Conservation (phyloP, 1,140 invertebrate species). For the Aricia agestis region DNA sequence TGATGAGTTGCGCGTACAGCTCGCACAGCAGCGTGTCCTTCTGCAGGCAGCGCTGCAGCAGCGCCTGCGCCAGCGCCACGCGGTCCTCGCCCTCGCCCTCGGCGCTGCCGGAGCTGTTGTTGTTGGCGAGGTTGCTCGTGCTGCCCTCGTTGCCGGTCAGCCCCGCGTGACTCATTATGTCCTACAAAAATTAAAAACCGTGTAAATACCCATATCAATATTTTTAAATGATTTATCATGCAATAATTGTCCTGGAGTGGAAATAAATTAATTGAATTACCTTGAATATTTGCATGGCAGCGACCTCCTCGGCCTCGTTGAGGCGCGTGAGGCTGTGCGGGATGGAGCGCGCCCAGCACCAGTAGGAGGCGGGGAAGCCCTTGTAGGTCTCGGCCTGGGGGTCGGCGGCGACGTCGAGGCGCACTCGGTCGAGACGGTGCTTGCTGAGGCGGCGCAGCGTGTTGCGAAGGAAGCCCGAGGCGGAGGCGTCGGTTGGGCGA, state of each 20-base stretch:
- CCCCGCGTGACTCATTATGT: slow-evolving; percentile 70
- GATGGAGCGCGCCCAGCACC: slow-evolving; percentile 91
- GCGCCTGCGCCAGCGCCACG: slow-evolving; percentile 89
- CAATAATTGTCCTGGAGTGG: too few species aligned
- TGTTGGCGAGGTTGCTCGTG: slow-evolving; percentile 57
- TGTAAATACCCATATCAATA: neutral
- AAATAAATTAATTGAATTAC: slow-evolving; percentile 39
- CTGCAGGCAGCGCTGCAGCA: slow-evolving; percentile 93
- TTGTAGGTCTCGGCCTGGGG: slow-evolving; percentile 88
- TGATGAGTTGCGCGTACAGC: slow-evolving; percentile 94
- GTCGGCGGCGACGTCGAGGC: slow-evolving; percentile 85
- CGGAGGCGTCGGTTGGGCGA: slow-evolving; percentile 86
- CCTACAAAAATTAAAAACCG: slow-evolving; percentile 62
- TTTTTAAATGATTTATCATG: too few species aligned
- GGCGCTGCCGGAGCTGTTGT: slow-evolving; percentile 66
- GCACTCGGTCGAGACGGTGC: slow-evolving; percentile 89
- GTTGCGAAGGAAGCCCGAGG: slow-evolving; percentile 89
- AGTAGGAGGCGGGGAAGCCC: slow-evolving; percentile 86
- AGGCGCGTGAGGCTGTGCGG: slow-evolving; percentile 89
- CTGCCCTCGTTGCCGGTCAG: slow-evolving; percentile 69
- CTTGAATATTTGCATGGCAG: slow-evolving; percentile 88
- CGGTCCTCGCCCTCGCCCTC: slow-evolving; percentile 88
- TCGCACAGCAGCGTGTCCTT: slow-evolving; percentile 93
- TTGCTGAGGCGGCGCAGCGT: slow-evolving; percentile 92
- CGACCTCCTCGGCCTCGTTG: slow-evolving; percentile 91